These are phyloP conservation scores for Halotydeus destructor DNA, from an alignment of 1,140 invertebrate genomes.

Conservation along the genomic window DNA sequence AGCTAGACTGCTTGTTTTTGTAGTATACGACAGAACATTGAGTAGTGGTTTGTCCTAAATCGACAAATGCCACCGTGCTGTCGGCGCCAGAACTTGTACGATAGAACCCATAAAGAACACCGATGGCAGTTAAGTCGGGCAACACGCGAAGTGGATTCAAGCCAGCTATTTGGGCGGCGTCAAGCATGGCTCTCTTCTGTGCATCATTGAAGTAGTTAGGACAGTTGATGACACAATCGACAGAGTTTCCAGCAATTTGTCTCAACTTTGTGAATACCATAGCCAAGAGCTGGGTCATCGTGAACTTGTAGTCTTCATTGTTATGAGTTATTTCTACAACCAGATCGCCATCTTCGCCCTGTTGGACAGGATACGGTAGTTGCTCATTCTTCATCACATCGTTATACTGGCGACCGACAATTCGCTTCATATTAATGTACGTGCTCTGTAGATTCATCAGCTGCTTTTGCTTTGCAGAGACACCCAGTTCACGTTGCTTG, in stretches of 20 bases:
- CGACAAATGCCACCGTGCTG: slow-evolving; percentile 72
- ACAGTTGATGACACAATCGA: slow-evolving; percentile 71
- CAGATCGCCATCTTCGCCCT: slow-evolving; percentile 4
- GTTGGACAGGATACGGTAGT: slow-evolving; percentile 44
- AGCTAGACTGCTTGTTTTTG: slow-evolving; percentile 67
- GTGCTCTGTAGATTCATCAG: slow-evolving; percentile 96
- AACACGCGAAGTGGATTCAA: slow-evolving; percentile 82
- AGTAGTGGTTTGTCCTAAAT: slow-evolving; percentile 58
- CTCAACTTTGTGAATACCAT: slow-evolving; percentile 96
- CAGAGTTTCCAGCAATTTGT: slow-evolving; percentile 56
- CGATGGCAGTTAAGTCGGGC: slow-evolving; percentile 91
- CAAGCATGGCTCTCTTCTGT: slow-evolving; percentile 69
- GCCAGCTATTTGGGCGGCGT: slow-evolving; percentile 53
- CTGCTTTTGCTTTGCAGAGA: slow-evolving; percentile 87
- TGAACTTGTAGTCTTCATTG: slow-evolving; percentile 60
- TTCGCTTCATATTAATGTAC: slow-evolving; percentile 71
- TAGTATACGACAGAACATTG: slow-evolving; percentile 71
- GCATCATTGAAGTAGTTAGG: slow-evolving; percentile 84
- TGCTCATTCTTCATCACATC: slow-evolving; percentile 54
- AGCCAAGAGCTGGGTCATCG: slow-evolving; percentile 83
- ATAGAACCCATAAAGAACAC: slow-evolving; percentile 87
- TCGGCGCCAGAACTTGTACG: slow-evolving; percentile 61
- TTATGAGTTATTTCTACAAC: slow-evolving; percentile 53
- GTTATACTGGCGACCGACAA: slow-evolving; percentile 47
- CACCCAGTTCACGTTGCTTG: slow-evolving; percentile 75